Percentiles rank a stretch among this genome's conserved stretches.
These are phyloP conservation scores for Isurus oxyrinchus DNA, from an alignment of 2,113 vertebrate genomes.

Conservation along the genomic window DNA sequence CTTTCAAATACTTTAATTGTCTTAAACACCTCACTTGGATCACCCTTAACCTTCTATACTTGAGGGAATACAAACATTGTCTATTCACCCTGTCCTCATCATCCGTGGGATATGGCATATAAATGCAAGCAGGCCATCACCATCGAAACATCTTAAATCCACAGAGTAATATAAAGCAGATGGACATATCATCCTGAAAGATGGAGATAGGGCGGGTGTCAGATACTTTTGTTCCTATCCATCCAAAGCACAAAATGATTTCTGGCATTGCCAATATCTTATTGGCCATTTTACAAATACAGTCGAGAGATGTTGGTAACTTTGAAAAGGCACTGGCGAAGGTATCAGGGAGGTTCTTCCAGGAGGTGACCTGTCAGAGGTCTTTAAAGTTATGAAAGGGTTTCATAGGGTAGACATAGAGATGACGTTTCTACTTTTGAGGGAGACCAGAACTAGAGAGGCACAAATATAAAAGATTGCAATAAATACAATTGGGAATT, in stretches of 20 bases:
- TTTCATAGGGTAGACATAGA: no score
- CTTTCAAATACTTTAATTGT: background rate
- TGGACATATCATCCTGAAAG: background rate
- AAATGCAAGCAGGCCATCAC: background rate
- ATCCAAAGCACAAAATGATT: no score
- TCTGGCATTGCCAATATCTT: no score
- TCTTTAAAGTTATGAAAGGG: no score
- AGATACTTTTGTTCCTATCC: background rate
- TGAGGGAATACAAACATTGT: background rate
- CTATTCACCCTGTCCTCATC: background rate
- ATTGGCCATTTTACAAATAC: no score
- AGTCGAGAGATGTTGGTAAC: no score
- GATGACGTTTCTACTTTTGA: background rate
- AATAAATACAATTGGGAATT: background rate
- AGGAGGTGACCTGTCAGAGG: no score
- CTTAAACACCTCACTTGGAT: background rate
- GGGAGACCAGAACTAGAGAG: background rate
- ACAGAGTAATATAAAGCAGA: background rate
- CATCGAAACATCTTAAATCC: background rate
- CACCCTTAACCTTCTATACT: background rate
- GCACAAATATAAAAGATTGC: background rate
- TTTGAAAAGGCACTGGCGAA: no score
- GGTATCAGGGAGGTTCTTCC: no score
- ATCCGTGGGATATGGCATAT: background rate
- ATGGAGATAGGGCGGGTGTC: background rate